Evolutionary conservation across 1,140 invertebrate species (phyloP).

Genomic region (Ceratina calcarata): DNA sequence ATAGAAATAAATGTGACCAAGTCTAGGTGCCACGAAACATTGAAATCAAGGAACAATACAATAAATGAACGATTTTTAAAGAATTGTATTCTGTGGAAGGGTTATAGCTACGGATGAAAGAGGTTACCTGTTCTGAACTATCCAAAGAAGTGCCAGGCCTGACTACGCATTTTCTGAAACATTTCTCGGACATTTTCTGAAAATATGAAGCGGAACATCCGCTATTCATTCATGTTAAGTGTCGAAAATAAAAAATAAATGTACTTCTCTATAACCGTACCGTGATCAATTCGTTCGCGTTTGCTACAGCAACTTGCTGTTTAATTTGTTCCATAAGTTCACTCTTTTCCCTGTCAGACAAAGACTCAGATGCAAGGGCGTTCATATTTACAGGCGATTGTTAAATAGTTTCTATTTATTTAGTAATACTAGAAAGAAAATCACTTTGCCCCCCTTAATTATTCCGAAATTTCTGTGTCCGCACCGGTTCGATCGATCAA

Average conservation of each 20-base stretch:
- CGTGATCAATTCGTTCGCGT: conserved; percentile 95
- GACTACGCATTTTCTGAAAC: conserved; percentile 95
- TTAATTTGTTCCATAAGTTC: conserved; percentile 97
- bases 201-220: conserved; percentile 73
- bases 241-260: conserved; percentile 30
- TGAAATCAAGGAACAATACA: not conserved
- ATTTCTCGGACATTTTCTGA: conserved; percentile 98
- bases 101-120: conserved; percentile 19
- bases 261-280: conserved; percentile 80
- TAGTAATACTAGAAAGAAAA: conserved; percentile 14
- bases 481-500: conserved; percentile 17
- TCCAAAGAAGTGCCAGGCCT: conserved; percentile 95
- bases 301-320: conserved; percentile 96
- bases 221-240: conserved; percentile 57
- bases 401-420: not conserved
- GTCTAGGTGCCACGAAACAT: not conserved
- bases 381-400: conserved; percentile 64
- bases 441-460: conserved; percentile 10
- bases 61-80: too few relatives aligned
- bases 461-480: not conserved
- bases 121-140: conserved; percentile 91
- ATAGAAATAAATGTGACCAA: not conserved
- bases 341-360: conserved; percentile 88
- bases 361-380: conserved; percentile 57
- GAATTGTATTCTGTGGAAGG: conserved; percentile 6